phyloP scores from a whole-genome alignment of 2,113 vertebrate species.

The Heterotilapia buettikoferi region DNA sequence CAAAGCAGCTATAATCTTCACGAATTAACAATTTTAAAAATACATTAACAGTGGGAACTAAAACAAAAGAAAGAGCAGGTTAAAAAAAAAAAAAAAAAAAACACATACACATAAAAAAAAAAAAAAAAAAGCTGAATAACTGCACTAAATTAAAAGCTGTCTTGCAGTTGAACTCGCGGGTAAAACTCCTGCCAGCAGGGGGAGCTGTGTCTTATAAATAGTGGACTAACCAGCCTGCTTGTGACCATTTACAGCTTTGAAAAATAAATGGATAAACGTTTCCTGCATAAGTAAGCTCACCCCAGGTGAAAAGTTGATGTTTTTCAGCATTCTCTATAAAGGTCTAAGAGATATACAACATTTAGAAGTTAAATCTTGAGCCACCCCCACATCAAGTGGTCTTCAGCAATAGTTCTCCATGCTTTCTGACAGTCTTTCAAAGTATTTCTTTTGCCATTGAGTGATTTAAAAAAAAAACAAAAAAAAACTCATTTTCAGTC shows the following conservation, averaged over 20 bases:
- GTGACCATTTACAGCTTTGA: neutral
- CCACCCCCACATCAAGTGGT: neutral
- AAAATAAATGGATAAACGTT: neutral
- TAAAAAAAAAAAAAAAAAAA: neutral
- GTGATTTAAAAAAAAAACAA: neutral
- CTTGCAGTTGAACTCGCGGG: neutral
- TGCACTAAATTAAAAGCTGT: neutral
- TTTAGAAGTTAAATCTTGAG: neutral
- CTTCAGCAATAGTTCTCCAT: neutral
- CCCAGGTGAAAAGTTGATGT: neutral
- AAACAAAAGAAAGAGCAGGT: neutral
- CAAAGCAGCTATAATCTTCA: too few relatives aligned
- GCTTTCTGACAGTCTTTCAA: neutral
- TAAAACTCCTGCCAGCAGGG: neutral
- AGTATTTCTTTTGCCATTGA: neutral
- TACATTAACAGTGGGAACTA: too few relatives aligned
- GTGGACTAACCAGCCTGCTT: neutral
- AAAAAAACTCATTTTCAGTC: fast-evolving
- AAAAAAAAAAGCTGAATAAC: neutral
- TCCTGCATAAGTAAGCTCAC: neutral
- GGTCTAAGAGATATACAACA: neutral
- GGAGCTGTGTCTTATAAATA: neutral
- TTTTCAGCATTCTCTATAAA: neutral
- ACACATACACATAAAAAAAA: too few relatives aligned
- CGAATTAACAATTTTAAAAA: too few relatives aligned